Conservation (phyloP, 2,113 vertebrate genomes). For the Phainopepla nitens region DNA sequence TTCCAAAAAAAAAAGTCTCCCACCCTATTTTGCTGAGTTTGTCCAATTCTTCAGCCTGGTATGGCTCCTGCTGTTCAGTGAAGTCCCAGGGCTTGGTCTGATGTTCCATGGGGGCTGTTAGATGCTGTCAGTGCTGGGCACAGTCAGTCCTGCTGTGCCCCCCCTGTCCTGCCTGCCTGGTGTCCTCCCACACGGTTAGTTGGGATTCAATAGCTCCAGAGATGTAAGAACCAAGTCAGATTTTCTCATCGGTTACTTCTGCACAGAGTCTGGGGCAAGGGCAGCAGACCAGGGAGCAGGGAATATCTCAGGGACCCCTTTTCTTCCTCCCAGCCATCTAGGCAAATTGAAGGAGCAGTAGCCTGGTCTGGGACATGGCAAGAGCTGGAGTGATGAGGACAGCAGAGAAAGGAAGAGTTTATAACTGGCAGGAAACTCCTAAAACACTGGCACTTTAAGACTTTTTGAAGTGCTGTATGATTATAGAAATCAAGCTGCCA, state of each 20-base stretch:
- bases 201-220: background rate
- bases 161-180: background rate
- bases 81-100: background rate
- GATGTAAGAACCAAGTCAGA: background rate
- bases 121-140: accelerated
- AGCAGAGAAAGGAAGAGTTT: background rate
- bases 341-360: background rate
- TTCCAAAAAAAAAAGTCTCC: background rate
- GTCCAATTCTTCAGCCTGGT: background rate
- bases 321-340: background rate
- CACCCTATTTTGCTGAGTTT: background rate
- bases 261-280: background rate
- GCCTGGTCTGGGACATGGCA: background rate
- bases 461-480: background rate
- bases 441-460: background rate
- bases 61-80: background rate
- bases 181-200: background rate
- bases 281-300: background rate
- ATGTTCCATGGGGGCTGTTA: background rate
- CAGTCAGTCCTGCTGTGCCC: background rate
- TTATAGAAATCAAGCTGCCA: background rate
- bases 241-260: background rate
- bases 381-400: background rate
- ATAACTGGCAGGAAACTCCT: background rate
- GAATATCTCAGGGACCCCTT: background rate